Percentiles rank a stretch among this genome's conserved stretches.
Conservation (phyloP, 1,140 invertebrate species). For the Eumeta japonica region DNA sequence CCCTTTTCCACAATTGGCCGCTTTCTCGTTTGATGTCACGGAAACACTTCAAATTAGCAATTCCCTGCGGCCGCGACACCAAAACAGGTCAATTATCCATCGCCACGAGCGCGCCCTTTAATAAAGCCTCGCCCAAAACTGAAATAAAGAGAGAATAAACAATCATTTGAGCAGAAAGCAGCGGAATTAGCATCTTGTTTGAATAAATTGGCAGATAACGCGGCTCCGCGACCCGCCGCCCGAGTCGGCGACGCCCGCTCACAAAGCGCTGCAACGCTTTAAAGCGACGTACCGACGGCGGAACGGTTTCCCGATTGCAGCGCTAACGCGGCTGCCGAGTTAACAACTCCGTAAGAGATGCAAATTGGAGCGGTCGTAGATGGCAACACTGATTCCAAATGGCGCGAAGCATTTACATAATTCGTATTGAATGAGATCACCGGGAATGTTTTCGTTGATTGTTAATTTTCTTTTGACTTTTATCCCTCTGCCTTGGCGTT, state of each 20-base stretch:
- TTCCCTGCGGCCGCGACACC: slow-evolving; percentile 15
- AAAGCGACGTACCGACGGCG: slow-evolving; percentile 9
- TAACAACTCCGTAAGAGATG: slow-evolving; percentile 47
- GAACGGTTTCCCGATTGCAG: slow-evolving; percentile 8
- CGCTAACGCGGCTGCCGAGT: slow-evolving; percentile 25
- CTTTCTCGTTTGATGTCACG: no score
- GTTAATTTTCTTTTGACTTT: no score
- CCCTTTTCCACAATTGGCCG: no score
- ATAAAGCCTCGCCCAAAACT: slow-evolving; percentile 43
- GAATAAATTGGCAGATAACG: slow-evolving; percentile 46
- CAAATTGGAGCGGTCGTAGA: slow-evolving; percentile 51
- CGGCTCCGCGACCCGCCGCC: slow-evolving; percentile 27
- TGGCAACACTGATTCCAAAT: slow-evolving; percentile 46
- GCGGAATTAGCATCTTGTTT: slow-evolving; percentile 50
- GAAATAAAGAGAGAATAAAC: slow-evolving; percentile 43
- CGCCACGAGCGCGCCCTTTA: slow-evolving; percentile 37
- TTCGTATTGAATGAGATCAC: slow-evolving; percentile 34
- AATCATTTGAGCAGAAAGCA: slow-evolving; percentile 39
- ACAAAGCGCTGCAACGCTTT: slow-evolving; percentile 18
- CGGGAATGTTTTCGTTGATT: no score
- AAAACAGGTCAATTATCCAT: slow-evolving; percentile 50
- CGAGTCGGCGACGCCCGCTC: neutral
- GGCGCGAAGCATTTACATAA: slow-evolving; percentile 47
- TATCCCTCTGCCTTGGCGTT: no score
- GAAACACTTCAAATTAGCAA: no score